Evolutionary conservation across 1,140 invertebrate genomes (phyloP).

Genomic region (Myzus persicae): DNA sequence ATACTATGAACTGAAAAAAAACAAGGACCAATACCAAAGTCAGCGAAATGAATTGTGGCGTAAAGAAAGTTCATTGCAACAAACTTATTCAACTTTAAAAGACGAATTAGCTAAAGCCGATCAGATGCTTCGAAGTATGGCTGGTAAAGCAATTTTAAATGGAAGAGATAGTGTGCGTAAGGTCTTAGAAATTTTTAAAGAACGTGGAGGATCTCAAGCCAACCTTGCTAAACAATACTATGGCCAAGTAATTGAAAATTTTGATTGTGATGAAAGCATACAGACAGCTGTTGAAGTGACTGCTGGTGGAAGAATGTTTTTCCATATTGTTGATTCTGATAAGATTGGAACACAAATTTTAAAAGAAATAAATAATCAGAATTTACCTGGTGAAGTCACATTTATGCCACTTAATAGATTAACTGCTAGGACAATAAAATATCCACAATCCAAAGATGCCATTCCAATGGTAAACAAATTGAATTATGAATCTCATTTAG

Average conservation of each 20-base stretch:
- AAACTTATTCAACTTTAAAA: constrained; percentile 88
- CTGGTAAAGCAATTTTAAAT: constrained; percentile 95
- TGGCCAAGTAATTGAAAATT: constrained; percentile 97
- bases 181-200: constrained; percentile 89
- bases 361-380: constrained; percentile 96
- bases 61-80: constrained; percentile 93
- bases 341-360: constrained; percentile 96
- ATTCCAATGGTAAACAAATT: constrained; percentile 98
- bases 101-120: constrained; percentile 96
- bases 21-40: constrained; percentile 91
- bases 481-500: constrained; percentile 89
- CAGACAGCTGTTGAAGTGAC: constrained; percentile 99
- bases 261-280: constrained; percentile 95
- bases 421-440: constrained; percentile 86
- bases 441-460: constrained; percentile 93
- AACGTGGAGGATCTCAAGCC: constrained; percentile 77
- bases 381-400: constrained; percentile 96
- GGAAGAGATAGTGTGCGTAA: constrained; percentile 95
- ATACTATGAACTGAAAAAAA: constrained; percentile 94
- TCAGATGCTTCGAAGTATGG: constrained; percentile 93
- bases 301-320: constrained; percentile 95
- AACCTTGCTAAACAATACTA: constrained; percentile 90
- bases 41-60: constrained; percentile 93
- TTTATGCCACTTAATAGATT: constrained; percentile 98
- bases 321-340: constrained; percentile 98